A percentile compares a stretch with the other conserved stretches of the same genome.
Conservation (phyloP, 2,113 vertebrate species). For the Cochlearius cochlearius region DNA sequence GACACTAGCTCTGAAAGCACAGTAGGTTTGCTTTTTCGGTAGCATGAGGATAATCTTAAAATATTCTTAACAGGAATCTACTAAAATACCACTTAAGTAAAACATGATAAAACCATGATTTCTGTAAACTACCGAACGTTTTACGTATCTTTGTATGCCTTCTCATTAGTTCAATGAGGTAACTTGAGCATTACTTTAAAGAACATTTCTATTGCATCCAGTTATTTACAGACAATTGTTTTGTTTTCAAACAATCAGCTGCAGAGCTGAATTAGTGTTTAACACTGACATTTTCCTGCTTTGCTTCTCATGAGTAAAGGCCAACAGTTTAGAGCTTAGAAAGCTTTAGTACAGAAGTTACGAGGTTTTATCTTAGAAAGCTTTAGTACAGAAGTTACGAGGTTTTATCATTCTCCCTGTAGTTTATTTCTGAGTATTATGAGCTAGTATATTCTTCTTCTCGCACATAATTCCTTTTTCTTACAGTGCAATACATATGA, state of each 20-base stretch:
- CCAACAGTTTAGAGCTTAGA: neutral
- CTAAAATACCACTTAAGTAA: neutral
- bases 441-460: neutral
- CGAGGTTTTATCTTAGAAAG: neutral
- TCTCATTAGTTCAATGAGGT: neutral
- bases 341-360: neutral
- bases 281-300: neutral
- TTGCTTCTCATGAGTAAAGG: neutral
- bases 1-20: neutral
- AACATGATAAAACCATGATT: neutral
- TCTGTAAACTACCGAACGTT: neutral
- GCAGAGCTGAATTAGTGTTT: neutral
- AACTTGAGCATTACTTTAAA: neutral
- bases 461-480: fast-evolving
- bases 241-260: neutral
- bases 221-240: neutral
- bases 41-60: neutral
- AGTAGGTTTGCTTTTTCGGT: neutral
- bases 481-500: neutral
- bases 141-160: neutral
- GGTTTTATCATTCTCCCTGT: neutral
- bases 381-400: neutral
- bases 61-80: neutral
- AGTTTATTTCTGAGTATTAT: neutral
- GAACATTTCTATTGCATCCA: neutral